Evolutionary conservation across 2,797 vertebrate genomes (phyloP), one percentile per base, ranked within the genome.

Genomic region (Columba guinea): DNA sequence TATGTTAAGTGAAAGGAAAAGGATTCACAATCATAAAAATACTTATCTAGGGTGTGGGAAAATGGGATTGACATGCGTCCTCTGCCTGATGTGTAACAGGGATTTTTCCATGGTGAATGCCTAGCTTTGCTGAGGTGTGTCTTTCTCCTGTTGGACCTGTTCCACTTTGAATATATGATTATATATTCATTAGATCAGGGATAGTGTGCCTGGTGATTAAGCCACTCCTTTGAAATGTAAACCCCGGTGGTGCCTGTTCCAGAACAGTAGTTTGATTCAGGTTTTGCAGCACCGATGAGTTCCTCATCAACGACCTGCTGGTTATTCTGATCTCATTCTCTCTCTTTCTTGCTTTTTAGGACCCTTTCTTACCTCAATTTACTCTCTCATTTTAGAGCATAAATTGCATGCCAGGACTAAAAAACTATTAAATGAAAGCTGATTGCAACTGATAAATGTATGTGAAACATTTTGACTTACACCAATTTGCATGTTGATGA

Each of bases 381-480:
- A 82, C 15, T 82, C 19, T 55, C 90, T 89, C 74, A 52, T 79
- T 96, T 84, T 87, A 82, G 48, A 84, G 48, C 63, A 89, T 18
- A 95, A 89, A 93, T 90, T 95, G 67, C 63, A 76, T 77, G 22
- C 81, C 49, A 90, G 67, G 65, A 32, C 86, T 95, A 59, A 74
- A 71, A 89, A 95, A 92, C 80, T 77, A 52, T 90, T 90, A 94
- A 95, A 87, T 84, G 70, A 92, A 53, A 16, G 85, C 91, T 95
- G 96, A 95, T 95, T 95, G 88, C 74, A 89, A 76, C 39, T 73
- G 71, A 73, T 94, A 95, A 95, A 82, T 79, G 24, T 82, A 52
- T 93, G 63, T 70, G 92, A 96, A 97, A 96, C 94, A 95, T 96
- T 96, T 91, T 96, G 85, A 93, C 94, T 91, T 55, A 34, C 16